Evolutionary conservation across 2,888 invertebrate genomes (phyloP).

Genomic region (Adelognathus sp.): DNA sequence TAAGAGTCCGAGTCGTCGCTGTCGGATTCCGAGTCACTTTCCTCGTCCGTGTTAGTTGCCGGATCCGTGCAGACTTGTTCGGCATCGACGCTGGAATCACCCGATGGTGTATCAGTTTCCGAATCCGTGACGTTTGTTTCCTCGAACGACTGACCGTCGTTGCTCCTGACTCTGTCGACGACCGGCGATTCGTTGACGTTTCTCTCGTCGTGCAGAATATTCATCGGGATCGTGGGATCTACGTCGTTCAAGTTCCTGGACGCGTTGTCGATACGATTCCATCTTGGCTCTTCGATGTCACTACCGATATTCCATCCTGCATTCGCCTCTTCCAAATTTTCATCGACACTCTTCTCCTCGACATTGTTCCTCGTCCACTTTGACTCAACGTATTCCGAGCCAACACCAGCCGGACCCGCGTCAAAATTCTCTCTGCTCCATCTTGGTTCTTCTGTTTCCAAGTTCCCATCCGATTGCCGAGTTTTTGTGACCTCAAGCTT

Average conservation of each 20-base stretch:
- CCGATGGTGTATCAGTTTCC: constrained; percentile 35
- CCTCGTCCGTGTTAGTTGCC: constrained; percentile 26
- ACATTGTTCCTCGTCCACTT: background rate
- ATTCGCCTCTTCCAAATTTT: background rate
- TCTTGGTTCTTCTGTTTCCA: background rate
- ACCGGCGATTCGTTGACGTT: background rate
- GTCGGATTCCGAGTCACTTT: constrained; percentile 40
- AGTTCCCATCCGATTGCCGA: background rate
- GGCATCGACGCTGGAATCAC: constrained; percentile 50
- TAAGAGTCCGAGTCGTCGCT: constrained; percentile 72
- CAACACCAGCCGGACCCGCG: too few species aligned
- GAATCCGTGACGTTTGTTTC: background rate
- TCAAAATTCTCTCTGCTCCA: too few species aligned
- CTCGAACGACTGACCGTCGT: background rate
- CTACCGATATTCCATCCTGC: background rate
- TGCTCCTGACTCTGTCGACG: background rate
- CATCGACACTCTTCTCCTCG: background rate
- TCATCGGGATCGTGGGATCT: constrained; percentile 31
- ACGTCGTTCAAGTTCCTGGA: constrained; percentile 4
- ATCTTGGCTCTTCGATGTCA: background rate
- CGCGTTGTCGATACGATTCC: constrained; percentile 42
- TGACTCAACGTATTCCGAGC: background rate
- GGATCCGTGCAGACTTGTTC: constrained; percentile 2
- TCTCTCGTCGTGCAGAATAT: constrained; percentile 51
- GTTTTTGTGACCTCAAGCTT: background rate